Evolutionary conservation across 1,140 invertebrate genomes (phyloP).

Genomic region (Macrobrachium nipponense): DNA sequence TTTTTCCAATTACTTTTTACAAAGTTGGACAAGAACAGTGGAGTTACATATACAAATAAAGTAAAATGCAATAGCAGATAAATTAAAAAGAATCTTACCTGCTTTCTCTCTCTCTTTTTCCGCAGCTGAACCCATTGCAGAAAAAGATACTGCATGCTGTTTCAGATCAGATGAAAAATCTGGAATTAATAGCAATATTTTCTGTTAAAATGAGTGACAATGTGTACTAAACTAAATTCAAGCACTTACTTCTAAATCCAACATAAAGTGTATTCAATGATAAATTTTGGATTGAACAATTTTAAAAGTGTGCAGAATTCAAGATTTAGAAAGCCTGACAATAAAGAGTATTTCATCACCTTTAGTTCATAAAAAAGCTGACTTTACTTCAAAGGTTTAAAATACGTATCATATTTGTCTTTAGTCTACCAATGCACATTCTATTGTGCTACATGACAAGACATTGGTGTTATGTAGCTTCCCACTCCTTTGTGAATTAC

Average conservation of each 20-base stretch:
- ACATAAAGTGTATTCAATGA: neutral
- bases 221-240: neutral
- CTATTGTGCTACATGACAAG: too few relatives aligned
- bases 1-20: too few relatives aligned
- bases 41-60: neutral
- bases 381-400: too few relatives aligned
- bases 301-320: constrained; percentile 31
- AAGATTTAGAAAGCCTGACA: constrained; percentile 11
- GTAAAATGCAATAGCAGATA: neutral
- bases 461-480: too few relatives aligned
- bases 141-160: constrained; percentile 41
- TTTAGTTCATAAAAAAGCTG: too few relatives aligned
- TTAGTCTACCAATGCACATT: too few relatives aligned
- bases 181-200: constrained; percentile 33
- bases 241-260: neutral
- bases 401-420: too few relatives aligned
- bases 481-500: too few relatives aligned
- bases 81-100: constrained; percentile 40
- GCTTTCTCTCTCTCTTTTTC: constrained; percentile 61
- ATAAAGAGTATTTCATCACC: too few relatives aligned
- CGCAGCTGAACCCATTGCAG: constrained; percentile 36
- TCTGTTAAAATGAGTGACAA: neutral
- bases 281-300: neutral
- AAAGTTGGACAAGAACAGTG: neutral
- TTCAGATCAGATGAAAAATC: constrained; percentile 31